Evolutionary conservation across 2,888 invertebrate genomes (phyloP), one percentile per base, ranked within the genome.

Genomic region (Drosophila aldrichi): DNA sequence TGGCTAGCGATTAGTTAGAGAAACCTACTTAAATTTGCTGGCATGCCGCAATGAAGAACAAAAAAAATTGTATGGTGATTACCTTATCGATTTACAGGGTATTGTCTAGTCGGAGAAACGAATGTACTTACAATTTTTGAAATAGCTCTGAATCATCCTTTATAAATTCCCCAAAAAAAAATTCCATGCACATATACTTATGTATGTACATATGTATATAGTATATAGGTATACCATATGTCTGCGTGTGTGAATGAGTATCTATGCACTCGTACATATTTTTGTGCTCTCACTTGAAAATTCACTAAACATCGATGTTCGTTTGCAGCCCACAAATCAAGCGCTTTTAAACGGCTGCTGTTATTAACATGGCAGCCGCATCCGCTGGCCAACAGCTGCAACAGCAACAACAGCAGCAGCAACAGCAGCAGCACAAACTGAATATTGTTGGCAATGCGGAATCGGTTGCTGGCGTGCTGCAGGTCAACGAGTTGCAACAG

Each of bases 281-380:
- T 40, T 7, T 40, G 14, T 36, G 48, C 48, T 63, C 46, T 58
- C 44, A 36, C 52, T 66, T 52, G 46, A 16, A 36, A 14, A 29
- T 14, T 6, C 34, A 59, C 10, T 68, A 36, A 62, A 54, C 49
- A 32, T 22, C 59, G 32, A 41, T 44, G 20, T 79, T 57, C 16
- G 63, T 32, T 84, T 72, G 41, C 79, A 81, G 85, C 49, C 72
- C 77, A 73, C 74, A 79, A 87, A 66, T 72, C 55, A 57, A 74
- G 66, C 60, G 60, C 68, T 77, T 57, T 36, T 88, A 74, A 70
- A 79, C 61, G 79, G 79, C 79, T 65, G 79, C 78, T 86, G 71
- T 78, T 74, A 80, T 70, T 80, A 84, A 82, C 90, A 93, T 93
- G 93, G 93, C 93, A 77, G 93, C 93, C 85, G 91, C 93, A 83